Conservation (phyloP, 2,888 invertebrate species). For the Eupithecia tripunctaria region DNA sequence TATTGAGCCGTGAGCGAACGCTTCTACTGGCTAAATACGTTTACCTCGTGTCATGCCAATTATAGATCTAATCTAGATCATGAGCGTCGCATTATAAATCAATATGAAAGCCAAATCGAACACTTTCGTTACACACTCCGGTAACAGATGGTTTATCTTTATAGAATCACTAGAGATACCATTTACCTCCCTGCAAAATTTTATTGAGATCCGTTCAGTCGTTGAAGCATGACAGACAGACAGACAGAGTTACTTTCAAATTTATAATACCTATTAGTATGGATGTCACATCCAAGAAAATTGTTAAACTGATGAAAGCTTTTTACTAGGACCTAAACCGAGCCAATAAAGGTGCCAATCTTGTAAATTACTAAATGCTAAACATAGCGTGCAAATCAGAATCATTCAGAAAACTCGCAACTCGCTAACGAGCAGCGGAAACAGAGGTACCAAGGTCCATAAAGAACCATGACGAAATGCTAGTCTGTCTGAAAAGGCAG, state of each 20-base stretch:
- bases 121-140: background rate
- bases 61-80: conserved; percentile 1
- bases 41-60: conserved; percentile 7
- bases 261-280: too few relatives aligned
- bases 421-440: conserved; percentile 18
- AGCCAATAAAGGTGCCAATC: background rate
- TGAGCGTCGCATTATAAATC: conserved; percentile 4
- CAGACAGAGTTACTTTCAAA: too few relatives aligned
- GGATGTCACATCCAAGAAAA: background rate
- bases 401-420: conserved; percentile 14
- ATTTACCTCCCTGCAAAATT: too few relatives aligned
- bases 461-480: conserved; percentile 16
- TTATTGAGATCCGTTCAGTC: too few relatives aligned
- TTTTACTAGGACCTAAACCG: background rate
- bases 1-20: background rate
- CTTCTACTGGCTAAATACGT: background rate
- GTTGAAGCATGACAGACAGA: too few relatives aligned
- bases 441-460: background rate
- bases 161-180: background rate
- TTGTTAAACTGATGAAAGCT: background rate
- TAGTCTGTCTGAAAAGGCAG: conserved; percentile 16
- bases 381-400: conserved; percentile 3
- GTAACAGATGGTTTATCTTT: background rate
- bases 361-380: conserved; percentile 3
- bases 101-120: conserved; percentile 1